Base-by-base conservation (phyloP, 2,888 invertebrate species). In the Ochropleura leucogaster region DNA sequence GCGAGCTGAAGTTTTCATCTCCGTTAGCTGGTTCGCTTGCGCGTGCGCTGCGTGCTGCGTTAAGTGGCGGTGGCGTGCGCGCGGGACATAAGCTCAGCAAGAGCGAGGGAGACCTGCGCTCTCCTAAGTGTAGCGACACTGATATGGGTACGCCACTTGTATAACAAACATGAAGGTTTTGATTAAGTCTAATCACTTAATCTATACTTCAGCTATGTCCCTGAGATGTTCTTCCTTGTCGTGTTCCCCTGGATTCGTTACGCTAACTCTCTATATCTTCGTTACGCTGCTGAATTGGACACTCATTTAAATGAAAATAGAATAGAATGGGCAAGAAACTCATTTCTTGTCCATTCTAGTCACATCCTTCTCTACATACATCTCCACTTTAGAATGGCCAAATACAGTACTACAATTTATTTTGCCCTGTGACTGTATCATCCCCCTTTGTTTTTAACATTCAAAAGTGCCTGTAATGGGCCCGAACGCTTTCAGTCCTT, bases 91-190 rank as follows among this genome's bases (percentile, higher is more conserved):
- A 90, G 66, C 89, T 95, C 69, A 95, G 96, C 87, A 89, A 89
- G 75, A 96, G 96, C 83, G 95, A 96, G 60, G 93, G 95, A 0
- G 95, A 95, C 59, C 90, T 96, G 67, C 90, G 92, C 12, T 67
- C 76, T 3, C 57, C 75, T 20, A 87, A 80, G 67, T 80, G 80
- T 62, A 86, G 80, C 49, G 89, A 90, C 60, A 65, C 82, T 6
- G 88, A 92, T 46, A 74, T 88, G 68, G 92, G 92, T 92, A 80
- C 9, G 81, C 3, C 8, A 66, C 49, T 12, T n/a, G 10, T 18
- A 30, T 16, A 30, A 16, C 57, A 16, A 40, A 59, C 57, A 57
- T 30, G 12, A 12, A 20, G 6, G 20, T 20, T 40, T 49, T 40
- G 16, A 40, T 16, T 20, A 8, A 59, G 14, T 30, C n/a, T n/a